Base-by-base conservation (phyloP, 2,797 vertebrate genomes). In the Potorous gilbertii region DNA sequence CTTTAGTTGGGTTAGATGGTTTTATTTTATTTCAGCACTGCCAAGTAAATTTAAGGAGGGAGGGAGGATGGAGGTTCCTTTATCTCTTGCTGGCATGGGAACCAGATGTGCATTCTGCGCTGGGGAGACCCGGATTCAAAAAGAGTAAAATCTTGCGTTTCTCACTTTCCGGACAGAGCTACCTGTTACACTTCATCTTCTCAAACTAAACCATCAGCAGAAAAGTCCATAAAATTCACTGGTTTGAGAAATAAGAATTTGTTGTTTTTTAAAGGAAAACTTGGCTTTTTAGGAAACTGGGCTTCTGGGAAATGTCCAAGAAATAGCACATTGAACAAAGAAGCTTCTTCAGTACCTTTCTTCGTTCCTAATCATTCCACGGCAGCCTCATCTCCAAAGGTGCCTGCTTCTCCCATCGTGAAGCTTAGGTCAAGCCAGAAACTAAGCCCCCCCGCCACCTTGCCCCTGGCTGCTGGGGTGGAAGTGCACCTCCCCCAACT, bases 21-120 rank as follows among this genome's bases (percentile, higher is more conserved):
- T 97, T 94, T 91, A 94, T 92, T 21, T 46, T 66, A 89, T 40
- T 55, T 56, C 96, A 87, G 95, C 97, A 92, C 96, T 95, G 97
- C 55, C 81, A 92, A 56, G 59, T 94, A 94, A 97, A 92, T 34
- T 46, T 10, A 81, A 81, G n/a, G 24, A 87, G 74, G 40, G 74
- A 57, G n/a, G 6, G 62, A 74, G 2, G 18, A 8, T 27, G 56
- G 95, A 92, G 93, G 95, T 96, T 94, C 59, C 87, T 95, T 95
- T 93, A 50, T 4, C 94, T 62, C 74, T 94, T 90, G 92, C 56
- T 91, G 96, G 74, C 74, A 66, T 28, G 56, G 16, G 59, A 94
- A 55, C 91, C 92, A 94, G 74, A 96, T 91, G 18, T 91, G 28
- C n/a, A 81, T 56, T 93, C 55, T 54, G 56, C 13, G 29, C 34